A percentile compares a stretch with the other conserved stretches of the same genome.
These are phyloP conservation scores for Micronisus gabar DNA, from an alignment of 2,113 vertebrate genomes.

Conservation along the genomic window DNA sequence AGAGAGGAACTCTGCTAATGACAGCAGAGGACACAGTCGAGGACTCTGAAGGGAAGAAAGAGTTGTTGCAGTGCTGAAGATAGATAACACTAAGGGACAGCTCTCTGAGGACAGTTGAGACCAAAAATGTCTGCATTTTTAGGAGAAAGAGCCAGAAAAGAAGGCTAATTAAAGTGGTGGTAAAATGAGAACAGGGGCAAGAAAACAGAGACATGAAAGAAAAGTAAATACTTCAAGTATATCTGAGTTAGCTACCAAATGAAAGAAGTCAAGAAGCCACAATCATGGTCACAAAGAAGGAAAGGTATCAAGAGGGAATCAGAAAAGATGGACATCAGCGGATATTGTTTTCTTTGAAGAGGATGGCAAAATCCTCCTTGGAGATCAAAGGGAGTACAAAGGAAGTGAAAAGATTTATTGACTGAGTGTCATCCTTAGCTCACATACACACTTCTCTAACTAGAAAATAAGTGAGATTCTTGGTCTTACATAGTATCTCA, in stretches of 20 bases:
- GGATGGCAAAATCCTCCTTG: background rate
- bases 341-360: constrained; percentile 16
- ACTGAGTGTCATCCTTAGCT: background rate
- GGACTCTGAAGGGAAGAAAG: background rate
- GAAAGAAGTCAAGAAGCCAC: constrained; percentile 11
- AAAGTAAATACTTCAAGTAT: background rate
- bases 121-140: background rate
- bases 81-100: background rate
- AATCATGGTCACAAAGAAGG: background rate
- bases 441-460: background rate
- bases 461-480: background rate
- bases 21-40: background rate
- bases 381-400: background rate
- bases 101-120: background rate
- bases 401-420: background rate
- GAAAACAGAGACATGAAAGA: background rate
- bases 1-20: background rate
- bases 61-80: background rate
- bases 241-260: background rate
- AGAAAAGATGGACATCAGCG: background rate
- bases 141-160: background rate
- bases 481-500: background rate
- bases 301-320: background rate
- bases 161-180: background rate
- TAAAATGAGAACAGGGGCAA: background rate